phyloP scores from a whole-genome alignment of 2,113 vertebrate species.

The Leptocoma aspasia region DNA sequence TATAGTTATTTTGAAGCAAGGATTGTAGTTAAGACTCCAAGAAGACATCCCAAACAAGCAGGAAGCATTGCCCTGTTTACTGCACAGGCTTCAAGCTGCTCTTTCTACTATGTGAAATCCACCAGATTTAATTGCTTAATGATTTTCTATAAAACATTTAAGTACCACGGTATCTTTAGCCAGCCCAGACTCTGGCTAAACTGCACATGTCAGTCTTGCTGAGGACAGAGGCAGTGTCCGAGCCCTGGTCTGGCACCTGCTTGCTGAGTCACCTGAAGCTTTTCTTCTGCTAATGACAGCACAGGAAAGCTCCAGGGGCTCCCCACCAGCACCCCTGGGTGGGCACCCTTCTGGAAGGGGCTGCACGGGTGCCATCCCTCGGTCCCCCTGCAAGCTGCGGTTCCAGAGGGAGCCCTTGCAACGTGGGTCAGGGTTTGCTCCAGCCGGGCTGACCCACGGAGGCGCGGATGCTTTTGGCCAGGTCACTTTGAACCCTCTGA shows the following conservation, averaged over 20 bases:
- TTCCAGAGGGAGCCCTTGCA: background rate
- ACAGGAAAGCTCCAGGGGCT: background rate
- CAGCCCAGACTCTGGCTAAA: background rate
- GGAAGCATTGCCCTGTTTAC: background rate
- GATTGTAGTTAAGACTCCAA: constrained; percentile 1
- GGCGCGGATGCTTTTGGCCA: background rate
- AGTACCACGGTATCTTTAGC: background rate
- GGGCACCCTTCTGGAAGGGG: background rate
- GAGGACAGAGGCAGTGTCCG: background rate
- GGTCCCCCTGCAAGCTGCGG: fast-evolving
- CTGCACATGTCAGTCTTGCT: background rate
- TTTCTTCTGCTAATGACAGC: background rate
- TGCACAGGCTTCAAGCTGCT: background rate
- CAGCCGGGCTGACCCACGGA: fast-evolving
- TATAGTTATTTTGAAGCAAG: constrained; percentile 46
- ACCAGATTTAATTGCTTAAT: constrained; percentile 26
- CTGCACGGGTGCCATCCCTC: fast-evolving
- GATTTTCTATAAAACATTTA: constrained; percentile 25
- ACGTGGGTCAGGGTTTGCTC: fast-evolving
- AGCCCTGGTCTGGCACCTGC: background rate
- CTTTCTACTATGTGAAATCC: background rate
- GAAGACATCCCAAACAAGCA: background rate
- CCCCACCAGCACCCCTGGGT: background rate
- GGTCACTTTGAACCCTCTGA: background rate
- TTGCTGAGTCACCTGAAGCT: background rate